Base-by-base conservation (phyloP, 2,113 vertebrate species). In the Coracopsis vasa region DNA sequence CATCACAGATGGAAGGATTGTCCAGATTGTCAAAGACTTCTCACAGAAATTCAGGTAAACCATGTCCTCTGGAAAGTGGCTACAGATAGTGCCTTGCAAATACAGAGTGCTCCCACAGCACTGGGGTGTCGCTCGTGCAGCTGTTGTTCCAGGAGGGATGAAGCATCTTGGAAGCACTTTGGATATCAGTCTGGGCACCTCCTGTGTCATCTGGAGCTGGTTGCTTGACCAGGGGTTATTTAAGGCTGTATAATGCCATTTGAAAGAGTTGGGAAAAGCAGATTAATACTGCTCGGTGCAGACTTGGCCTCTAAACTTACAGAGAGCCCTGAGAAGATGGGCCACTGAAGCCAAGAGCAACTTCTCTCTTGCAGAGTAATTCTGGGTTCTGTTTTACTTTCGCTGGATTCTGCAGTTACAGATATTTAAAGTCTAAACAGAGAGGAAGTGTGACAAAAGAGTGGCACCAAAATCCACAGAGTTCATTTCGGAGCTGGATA, bases 1-100 rank as follows among this genome's bases (percentile, higher is more conserved):
- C 84, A 98, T 99, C 44, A 94, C 98, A 1, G 99, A 99, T 48
- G 98, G 98, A 65, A 95, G 97, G 24, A 94, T 98, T 75, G 72
- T 98, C 66, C 99, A 99, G 95, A 98, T 99, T 9, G 95, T 99
- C 96, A 99, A 99, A 95, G 98, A 97, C 98, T 99, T 99, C 54
- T 98, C 99, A 14, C 99, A 99, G 95, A 99, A 99, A 94, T 98
- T 99, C 99, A 98, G 99, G 99, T 99, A 97, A 64, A 7, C n/a
- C 20, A 7, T 9, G 17, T 37, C 44, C 42, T 53, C 45, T 44
- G 66, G 16, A 44, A 35, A 24, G 4, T 5, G 19, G 16, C 78
- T 35, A 1, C 21, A 16, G 35, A 3, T 7, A 12, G 10, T 61
- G 2, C 33, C 20, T 20, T 54, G 27, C 21, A 51, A 17, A 20